Evolutionary conservation across 2,797 vertebrate genomes (phyloP), one percentile per base, ranked within the genome.

Genomic region (Anolis apletophallus): DNA sequence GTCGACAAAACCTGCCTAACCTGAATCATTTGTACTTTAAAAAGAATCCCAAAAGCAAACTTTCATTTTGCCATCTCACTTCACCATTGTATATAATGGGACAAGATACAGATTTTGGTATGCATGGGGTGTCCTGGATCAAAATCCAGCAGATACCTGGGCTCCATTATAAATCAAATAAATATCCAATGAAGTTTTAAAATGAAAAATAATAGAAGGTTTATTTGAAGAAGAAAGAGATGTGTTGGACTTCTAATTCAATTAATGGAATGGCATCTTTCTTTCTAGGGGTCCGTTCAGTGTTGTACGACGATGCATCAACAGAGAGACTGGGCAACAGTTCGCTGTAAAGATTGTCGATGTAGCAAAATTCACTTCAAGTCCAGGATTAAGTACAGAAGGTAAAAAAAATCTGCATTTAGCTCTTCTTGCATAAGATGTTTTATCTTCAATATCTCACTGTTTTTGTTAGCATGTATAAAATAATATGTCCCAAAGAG

Each of bases 261-360:
- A 84, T 92, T 91, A 92, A 89, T 79, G 89, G 19, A 74, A 6
- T 74, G 75, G 72, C 73, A 80, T 87, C 21, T 83, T 91, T 71
- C 88, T 90, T 87, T 94, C 5, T 93, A 99, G 99, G 97, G 99
- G 99, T 88, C 99, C 99, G 10, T 99, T 99, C 97, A 99, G 98
- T 40, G 98, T 99, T 95, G 99, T 99, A 88, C 96, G 99, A 84
- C 95, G 99, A 98, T 99, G 99, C 94, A 99, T 99, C 97, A 99
- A 99, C 98, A 96, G 98, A 95, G 99, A 99, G 91, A 99, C 98
- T 3, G 98, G 98, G 85, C 99, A 99, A 93, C 98, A 99, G 95
- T 99, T 99, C 91, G 99, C 99, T 92, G 98, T 99, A 91, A 99
- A 99, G 96, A 99, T 99, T 89, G 99, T 99, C 94, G 99, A 99